Base-by-base conservation (phyloP, 1,140 invertebrate species). In the Trichonephila inaurata region DNA sequence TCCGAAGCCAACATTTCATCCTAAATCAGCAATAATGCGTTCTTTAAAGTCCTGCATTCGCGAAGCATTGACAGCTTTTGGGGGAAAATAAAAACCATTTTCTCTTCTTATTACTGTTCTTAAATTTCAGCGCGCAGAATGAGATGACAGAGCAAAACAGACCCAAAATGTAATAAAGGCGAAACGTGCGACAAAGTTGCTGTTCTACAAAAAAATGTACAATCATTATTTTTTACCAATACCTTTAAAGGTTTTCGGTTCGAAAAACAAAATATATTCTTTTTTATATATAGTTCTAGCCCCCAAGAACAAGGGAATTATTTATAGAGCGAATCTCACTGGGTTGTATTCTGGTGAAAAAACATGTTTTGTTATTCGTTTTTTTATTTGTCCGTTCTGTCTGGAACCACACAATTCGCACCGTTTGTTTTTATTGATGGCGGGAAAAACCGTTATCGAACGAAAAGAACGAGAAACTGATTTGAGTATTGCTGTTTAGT, bases 251-350 rank as follows among this genome's bases (percentile, higher is more conserved):
- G 58, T 28, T 87, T 14, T 21, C 16, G 24, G 60, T 64, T 62
- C 58, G 28, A 87, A 28, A 87, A 87, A 28, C 21, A 87, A 87
- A 64, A 24, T 24, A 10, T 40, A 16, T 77, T 40, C 24, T 77
- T 40, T 87, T 33, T 61, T 61, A n/a, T 19, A 7, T 87, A 40
- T 40, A 40, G 33, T 19, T 19, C 10, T 8, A 33, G 85, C 51
- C 7, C 33, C 2, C 28, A 64, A 60, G 24, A 62, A 64, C n/a
- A n/a, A 28, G 28, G 28, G 28, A 87, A 87, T 87, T 61, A 87
- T 87, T 87, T 87, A 87, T 87, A 61, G n/a, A 87, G 12, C 85
- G 61, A 87, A 87, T 64, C 60, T 28, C 18, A 33, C 18, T n/a
- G 60, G 62, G 60, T 87, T 62, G 85, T 87, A 28, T 87, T 64